Evolutionary conservation across 2,888 invertebrate species (phyloP), one percentile per base, ranked within the genome.

Genomic region (Penaeus monodon): DNA sequence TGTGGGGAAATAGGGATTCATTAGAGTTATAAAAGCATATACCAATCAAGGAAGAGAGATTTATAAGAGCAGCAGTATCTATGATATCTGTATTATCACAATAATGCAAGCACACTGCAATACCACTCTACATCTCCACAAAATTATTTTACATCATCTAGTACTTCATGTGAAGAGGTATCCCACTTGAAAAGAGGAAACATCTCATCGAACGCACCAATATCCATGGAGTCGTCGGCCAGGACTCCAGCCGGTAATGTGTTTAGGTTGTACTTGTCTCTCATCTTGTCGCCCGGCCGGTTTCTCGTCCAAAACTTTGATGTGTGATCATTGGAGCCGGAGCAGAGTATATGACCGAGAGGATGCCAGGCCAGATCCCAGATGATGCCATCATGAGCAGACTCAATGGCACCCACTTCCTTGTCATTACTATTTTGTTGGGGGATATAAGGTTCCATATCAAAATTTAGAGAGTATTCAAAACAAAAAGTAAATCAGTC

Each of bases 351-450:
- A 92, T 99, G 99, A 0, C 99, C 99, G 29, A 99, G 93, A 0
- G 99, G 99, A 94, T 99, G 99, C 99, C 99, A 99, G 63, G 98
- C 98, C 92, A 99, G 94, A 24, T 98, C 97, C 99, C 99, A 99
- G 7, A 99, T 98, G 92, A 99, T 98, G 91, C 98, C 98, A 92
- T 99, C 99, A 93, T 99, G 99, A 4, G 99, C 99, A 91, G 98
- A 97, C 93, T 99, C 99, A 91, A 99, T 98, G 29, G 97, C 96
- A 29, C 99, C 99, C 66, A 99, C 97, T 94, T 99, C 99, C 92
- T 99, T 99, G 92, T 99, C 99, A 90, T 97, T 97, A 0, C 97
- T 96, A 83, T 78, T 57, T 57, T 57, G 57, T 57, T 57, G 57
- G 20, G 14, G 57, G 57, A 57, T 17, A 57, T 20, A 57, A 17